Evolutionary conservation across 2,888 invertebrate species (phyloP).

Genomic region (Coleophora deauratella): DNA sequence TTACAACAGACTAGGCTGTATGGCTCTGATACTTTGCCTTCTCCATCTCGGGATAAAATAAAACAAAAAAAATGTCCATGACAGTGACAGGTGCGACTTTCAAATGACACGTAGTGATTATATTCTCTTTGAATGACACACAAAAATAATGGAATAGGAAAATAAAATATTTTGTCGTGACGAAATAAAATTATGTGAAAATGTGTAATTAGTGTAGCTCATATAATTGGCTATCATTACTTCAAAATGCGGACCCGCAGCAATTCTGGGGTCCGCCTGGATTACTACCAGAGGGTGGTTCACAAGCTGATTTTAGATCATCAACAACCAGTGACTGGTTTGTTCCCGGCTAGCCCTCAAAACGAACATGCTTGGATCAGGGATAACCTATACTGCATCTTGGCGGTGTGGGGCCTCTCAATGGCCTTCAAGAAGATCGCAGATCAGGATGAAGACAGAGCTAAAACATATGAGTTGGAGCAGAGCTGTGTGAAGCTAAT

Average conservation of each 20-base stretch:
- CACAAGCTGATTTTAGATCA: slow-evolving; percentile 94
- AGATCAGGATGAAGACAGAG: slow-evolving; percentile 98
- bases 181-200: slow-evolving; percentile 4
- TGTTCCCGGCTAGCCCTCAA: slow-evolving; percentile 91
- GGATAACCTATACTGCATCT: slow-evolving; percentile 97
- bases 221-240: slow-evolving; percentile 3
- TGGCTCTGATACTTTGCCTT: too few relatives aligned
- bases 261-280: slow-evolving; percentile 93
- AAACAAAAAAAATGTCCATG: slow-evolving; percentile 15
- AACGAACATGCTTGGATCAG: slow-evolving; percentile 98
- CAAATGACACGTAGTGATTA: slow-evolving; percentile 41
- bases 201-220: slow-evolving; percentile 4
- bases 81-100: slow-evolving; percentile 45
- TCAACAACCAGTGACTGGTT: slow-evolving; percentile 97
- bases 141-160: background rate
- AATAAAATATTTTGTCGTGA: background rate
- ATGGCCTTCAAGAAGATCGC: slow-evolving; percentile 99
- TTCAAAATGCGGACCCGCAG: slow-evolving; percentile 86
- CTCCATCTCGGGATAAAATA: too few relatives aligned
- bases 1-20: too few relatives aligned
- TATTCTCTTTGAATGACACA: too few relatives aligned
- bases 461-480: slow-evolving; percentile 97
- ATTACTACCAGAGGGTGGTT: slow-evolving; percentile 96
- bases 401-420: slow-evolving; percentile 98
- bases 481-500: slow-evolving; percentile 92